Evolutionary conservation across 2,888 invertebrate species (phyloP).

Genomic region (Dilophus febrilis): DNA sequence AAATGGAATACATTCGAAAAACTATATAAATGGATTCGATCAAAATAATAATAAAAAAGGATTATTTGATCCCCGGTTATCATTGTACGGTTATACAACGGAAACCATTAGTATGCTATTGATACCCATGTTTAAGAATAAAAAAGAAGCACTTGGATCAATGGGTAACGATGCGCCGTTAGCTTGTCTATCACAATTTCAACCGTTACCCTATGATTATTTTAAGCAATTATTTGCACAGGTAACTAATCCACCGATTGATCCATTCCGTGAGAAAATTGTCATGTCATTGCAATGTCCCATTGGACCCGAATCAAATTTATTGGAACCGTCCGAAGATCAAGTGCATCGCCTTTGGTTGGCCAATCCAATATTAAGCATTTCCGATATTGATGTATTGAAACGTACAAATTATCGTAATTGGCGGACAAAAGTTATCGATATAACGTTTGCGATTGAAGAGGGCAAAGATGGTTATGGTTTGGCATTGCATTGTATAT

Average conservation of each 20-base stretch:
- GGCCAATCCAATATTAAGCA: constrained; percentile 83
- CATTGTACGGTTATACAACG: constrained; percentile 84
- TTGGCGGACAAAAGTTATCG: constrained; percentile 76
- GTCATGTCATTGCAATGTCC: constrained; percentile 98
- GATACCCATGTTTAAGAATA: constrained; percentile 89
- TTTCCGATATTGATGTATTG: constrained; percentile 76
- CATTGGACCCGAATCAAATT: constrained; percentile 90
- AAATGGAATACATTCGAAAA: constrained; percentile 19
- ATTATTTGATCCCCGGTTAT: constrained; percentile 63
- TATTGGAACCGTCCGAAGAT: constrained; percentile 71
- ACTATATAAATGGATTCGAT: constrained; percentile 22
- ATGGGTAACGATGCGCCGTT: constrained; percentile 99
- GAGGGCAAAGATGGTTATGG: constrained; percentile 62
- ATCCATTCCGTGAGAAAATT: constrained; percentile 94
- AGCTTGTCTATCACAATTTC: constrained; percentile 89
- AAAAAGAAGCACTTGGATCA: constrained; percentile 94
- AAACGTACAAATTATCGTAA: constrained; percentile 68
- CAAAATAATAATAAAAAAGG: constrained; percentile 31
- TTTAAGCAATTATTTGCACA: constrained; percentile 99
- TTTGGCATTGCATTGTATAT: constrained; percentile 62
- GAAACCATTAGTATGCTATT: constrained; percentile 89
- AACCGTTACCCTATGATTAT: constrained; percentile 90
- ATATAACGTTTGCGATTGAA: constrained; percentile 68
- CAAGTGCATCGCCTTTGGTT: constrained; percentile 84
- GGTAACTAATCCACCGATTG: constrained; percentile 98